A percentile compares a stretch with the other conserved stretches of the same genome.
Evolutionary conservation across 1,140 invertebrate species (phyloP).

Genomic region (Antheraea pernyi): DNA sequence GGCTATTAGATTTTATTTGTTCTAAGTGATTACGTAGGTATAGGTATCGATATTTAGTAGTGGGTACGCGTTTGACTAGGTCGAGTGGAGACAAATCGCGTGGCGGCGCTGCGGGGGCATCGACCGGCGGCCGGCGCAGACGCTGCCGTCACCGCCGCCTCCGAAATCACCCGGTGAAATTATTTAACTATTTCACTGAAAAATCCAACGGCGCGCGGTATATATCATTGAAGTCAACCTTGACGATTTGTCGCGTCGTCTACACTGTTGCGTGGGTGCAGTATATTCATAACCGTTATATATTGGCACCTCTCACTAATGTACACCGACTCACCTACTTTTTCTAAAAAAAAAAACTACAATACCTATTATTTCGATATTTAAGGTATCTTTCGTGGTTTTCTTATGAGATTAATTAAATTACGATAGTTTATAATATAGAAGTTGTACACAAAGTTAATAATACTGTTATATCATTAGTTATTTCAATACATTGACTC

Average conservation of each 20-base stretch:
- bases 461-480: too few species aligned
- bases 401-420: not conserved
- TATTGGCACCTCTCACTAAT: conserved; percentile 54
- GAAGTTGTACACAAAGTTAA: too few species aligned
- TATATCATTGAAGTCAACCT: conserved; percentile 72
- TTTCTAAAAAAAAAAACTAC: conserved; percentile 15
- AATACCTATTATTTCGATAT: conserved; percentile 12
- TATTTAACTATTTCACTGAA: conserved; percentile 78
- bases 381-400: not conserved
- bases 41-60: not conserved
- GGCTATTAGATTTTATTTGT: not conserved
- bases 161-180: conserved; percentile 60
- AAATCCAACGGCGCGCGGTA: conserved; percentile 64
- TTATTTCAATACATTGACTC: too few species aligned
- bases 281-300: conserved; percentile 60
- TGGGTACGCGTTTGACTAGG: conserved; percentile 35
- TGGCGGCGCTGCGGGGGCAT: conserved; percentile 56
- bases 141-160: conserved; percentile 60
- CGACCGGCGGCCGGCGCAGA: conserved; percentile 60
- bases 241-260: conserved; percentile 71
- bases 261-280: conserved; percentile 64
- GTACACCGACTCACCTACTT: conserved; percentile 23
- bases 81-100: conserved; percentile 57
- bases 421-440: not conserved
- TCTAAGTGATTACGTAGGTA: not conserved